Evolutionary conservation across 2,113 vertebrate genomes (phyloP).

Genomic region (Myrmophylax atrothorax): DNA sequence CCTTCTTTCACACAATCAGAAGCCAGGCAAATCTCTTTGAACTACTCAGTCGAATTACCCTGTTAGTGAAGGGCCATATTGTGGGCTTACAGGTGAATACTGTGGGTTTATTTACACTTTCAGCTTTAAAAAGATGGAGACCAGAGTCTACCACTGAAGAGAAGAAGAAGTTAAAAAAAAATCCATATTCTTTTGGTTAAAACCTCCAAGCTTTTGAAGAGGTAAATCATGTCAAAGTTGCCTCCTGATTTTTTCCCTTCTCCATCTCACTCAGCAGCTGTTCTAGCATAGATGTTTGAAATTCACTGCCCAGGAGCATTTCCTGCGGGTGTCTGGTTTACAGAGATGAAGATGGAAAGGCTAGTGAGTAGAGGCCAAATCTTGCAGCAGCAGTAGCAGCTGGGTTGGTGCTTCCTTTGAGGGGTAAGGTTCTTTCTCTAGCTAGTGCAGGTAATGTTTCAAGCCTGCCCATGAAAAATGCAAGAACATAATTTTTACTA

Average conservation of each 20-base stretch:
- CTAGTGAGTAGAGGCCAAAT: not conserved
- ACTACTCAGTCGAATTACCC: not conserved
- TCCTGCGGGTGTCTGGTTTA: not conserved
- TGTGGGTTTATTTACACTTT: not conserved
- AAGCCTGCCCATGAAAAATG: not conserved
- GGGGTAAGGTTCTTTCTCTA: not conserved
- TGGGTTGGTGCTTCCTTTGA: not conserved
- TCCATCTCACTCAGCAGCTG: accelerated
- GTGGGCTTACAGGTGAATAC: not conserved
- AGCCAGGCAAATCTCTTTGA: not conserved
- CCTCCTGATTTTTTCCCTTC: not conserved
- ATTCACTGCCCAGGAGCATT: not conserved
- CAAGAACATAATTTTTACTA: not conserved
- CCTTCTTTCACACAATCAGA: not conserved
- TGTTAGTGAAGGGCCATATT: not conserved
- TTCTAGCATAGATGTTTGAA: not conserved
- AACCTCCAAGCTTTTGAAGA: not conserved
- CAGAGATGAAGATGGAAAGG: not conserved
- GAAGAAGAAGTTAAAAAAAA: not conserved
- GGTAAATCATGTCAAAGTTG: not conserved
- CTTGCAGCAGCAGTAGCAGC: not conserved
- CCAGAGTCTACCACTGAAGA: not conserved
- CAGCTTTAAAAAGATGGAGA: not conserved
- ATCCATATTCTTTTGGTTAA: not conserved
- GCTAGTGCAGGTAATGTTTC: not conserved